Base-by-base conservation (phyloP, 2,113 vertebrate species). In the Neodon shergylaensis region DNA sequence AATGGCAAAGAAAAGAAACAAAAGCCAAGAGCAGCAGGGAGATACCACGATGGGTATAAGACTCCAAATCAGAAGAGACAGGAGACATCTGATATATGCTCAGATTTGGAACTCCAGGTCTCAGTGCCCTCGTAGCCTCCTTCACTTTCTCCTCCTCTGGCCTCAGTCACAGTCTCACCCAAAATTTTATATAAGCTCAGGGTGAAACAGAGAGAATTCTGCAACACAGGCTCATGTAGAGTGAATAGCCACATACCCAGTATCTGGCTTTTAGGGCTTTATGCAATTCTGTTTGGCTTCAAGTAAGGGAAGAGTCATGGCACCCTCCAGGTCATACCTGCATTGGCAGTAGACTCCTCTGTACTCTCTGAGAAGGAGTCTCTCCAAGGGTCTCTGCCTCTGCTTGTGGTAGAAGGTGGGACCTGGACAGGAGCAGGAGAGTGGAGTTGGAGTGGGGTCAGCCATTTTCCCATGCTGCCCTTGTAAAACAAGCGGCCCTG, bases 361-460 rank as follows among this genome's bases (percentile, higher is more conserved):
- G 7, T 31, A 0, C 14, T n/a, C 2, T 11, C 16, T 47, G 54
- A 74, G 7, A 21, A 47, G 70, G 17, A 14, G 5, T 17, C 5
- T 2, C 14, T 42, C 9, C 36, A 7, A 26, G 3, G 0, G 3
- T 24, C 12, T 83, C 0, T 47, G 8, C 77, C 54, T 74, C 39
- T 28, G 28, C 83, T 11, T 2, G n/a, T 7, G 11, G 63, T 83
- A 8, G 42, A 19, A 66, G 14, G 72, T 49, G 3, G 13, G 3
- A 16, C 28, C 24, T 21, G 3, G 31, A 11, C 2, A 36, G 14
- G 17, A 42, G 77, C 8, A 49, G 28, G 28, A 13, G 22, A 44
- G 3, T 1, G 7, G 11, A 8, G 1, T 26, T 14, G 26, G 1
- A 6, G 7, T 3, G 0, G 16, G 8, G 14, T 70, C 70, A 7